Conservation (phyloP, 2,797 vertebrate genomes). For the Psittacula derbiana region DNA sequence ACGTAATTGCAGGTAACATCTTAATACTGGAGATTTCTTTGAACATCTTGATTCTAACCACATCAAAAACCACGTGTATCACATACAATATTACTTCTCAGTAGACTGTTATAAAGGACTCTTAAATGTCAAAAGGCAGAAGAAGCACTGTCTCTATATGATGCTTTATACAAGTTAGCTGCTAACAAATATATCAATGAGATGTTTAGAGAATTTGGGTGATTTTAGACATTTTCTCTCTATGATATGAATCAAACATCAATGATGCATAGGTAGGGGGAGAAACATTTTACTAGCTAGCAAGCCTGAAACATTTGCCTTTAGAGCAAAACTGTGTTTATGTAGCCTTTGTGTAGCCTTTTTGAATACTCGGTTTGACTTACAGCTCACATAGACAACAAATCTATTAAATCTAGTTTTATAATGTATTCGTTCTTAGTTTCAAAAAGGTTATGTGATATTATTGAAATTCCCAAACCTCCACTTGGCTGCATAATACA, state of each 20-base stretch:
- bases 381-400: background rate
- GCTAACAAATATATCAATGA: background rate
- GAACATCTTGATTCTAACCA: background rate
- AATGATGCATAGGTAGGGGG: background rate
- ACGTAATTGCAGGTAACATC: background rate
- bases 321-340: background rate
- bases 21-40: background rate
- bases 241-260: background rate
- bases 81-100: background rate
- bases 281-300: background rate
- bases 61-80: accelerated
- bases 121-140: background rate
- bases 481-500: background rate
- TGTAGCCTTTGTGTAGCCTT: background rate
- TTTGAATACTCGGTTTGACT: background rate
- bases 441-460: background rate
- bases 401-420: background rate
- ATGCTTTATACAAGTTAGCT: background rate
- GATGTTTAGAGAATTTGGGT: background rate
- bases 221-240: background rate
- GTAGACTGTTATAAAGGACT: background rate
- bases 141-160: background rate
- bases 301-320: background rate
- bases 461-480: background rate
- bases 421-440: background rate